phyloP scores from a whole-genome alignment of 2,113 vertebrate species.

The Neodon shergylaensis region DNA sequence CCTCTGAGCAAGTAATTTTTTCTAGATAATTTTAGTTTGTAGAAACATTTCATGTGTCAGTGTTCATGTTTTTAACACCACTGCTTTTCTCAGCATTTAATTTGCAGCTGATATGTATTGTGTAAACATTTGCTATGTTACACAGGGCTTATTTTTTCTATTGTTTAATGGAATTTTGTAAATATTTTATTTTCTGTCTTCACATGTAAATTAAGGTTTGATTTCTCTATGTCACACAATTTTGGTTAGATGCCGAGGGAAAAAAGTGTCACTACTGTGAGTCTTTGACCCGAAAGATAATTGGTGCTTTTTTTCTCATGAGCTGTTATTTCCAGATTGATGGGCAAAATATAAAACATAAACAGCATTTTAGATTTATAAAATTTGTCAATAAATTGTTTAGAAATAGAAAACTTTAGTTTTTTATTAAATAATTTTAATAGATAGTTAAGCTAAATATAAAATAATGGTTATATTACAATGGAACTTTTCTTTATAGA shows the following conservation, averaged over 20 bases:
- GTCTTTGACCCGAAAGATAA: conserved; percentile 48
- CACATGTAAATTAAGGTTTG: conserved; percentile 30
- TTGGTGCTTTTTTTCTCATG: conserved; percentile 63
- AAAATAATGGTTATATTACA: conserved; percentile 22
- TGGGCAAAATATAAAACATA: conserved; percentile 66
- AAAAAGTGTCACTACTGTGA: conserved; percentile 17
- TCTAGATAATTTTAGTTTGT: conserved; percentile 4
- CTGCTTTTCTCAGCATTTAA: not conserved
- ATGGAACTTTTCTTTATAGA: conserved; percentile 28
- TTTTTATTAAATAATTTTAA: conserved; percentile 47
- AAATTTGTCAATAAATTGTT: conserved; percentile 55
- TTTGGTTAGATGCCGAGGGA: conserved; percentile 47
- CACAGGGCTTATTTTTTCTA: conserved; percentile 31
- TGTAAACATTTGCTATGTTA: conserved; percentile 24
- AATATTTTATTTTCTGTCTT: conserved; percentile 15
- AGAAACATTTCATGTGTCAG: not conserved
- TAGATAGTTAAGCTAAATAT: conserved; percentile 43
- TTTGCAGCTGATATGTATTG: not conserved
- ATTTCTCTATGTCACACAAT: conserved; percentile 43
- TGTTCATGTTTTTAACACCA: conserved; percentile 10
- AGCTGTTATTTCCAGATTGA: conserved; percentile 78
- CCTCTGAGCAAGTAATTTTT: conserved; percentile 36
- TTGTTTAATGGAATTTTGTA: not conserved
- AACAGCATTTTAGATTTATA: not conserved
- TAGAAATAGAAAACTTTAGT: conserved; percentile 37